phyloP scores from a whole-genome alignment of 2,888 invertebrate species.

The Pterobdella sp. region DNA sequence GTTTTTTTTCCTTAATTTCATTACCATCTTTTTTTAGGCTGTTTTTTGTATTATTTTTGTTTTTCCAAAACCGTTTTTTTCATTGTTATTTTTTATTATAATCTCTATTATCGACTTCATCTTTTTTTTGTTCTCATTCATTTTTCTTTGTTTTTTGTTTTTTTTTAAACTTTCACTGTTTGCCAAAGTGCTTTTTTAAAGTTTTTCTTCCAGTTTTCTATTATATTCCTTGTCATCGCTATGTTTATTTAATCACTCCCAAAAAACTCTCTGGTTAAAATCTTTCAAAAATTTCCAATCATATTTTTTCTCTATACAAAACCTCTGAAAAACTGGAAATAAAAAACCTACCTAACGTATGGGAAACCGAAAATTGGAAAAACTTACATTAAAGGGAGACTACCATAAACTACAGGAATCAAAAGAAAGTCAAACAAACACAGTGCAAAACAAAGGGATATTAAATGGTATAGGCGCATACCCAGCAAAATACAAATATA shows the following conservation, averaged over 20 bases:
- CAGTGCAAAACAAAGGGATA: no score
- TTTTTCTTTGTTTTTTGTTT: not conserved
- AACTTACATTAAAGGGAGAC: no score
- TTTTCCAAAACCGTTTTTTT: not conserved
- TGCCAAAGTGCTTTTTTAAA: not conserved
- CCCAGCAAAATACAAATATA: no score
- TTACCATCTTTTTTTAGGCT: not conserved
- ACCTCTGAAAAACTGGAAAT: no score
- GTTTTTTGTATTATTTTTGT: not conserved
- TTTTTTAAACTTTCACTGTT: not conserved
- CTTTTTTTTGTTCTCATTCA: no score
- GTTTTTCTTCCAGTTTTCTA: not conserved
- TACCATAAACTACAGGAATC: no score
- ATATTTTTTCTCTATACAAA: not conserved
- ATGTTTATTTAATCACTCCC: not conserved
- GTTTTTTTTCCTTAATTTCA: not conserved
- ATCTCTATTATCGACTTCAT: not conserved
- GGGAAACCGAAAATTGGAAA: no score
- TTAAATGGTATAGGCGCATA: no score
- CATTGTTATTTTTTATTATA: not conserved
- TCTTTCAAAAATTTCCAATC: not conserved
- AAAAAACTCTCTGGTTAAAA: not conserved
- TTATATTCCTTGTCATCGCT: not conserved
- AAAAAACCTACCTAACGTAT: no score
- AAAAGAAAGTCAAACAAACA: no score